phyloP scores from a whole-genome alignment of 2,888 invertebrate species.

The Malachius bipustulatus region DNA sequence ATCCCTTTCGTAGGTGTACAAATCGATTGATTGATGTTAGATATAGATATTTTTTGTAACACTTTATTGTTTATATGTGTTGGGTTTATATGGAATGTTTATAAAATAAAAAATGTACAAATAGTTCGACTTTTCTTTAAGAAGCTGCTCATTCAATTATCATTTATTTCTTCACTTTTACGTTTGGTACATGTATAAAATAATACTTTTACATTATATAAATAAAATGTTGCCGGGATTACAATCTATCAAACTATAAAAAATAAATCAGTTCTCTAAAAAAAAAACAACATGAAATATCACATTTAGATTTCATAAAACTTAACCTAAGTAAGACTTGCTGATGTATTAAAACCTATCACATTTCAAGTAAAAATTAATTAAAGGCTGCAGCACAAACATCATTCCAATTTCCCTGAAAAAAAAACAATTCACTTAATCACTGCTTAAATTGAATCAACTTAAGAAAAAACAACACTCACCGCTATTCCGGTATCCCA shows the following conservation, averaged over 20 bases:
- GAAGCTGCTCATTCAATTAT: conserved; percentile 18
- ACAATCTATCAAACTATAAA: too few species aligned
- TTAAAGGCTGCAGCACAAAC: conserved; percentile 27
- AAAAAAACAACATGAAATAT: too few species aligned
- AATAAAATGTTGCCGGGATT: background rate
- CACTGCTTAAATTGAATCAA: too few species aligned
- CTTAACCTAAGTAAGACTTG: too few species aligned
- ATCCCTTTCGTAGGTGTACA: conserved; percentile 28
- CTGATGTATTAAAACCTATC: too few species aligned
- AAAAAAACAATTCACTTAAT: conserved; percentile 22
- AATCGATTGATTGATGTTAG: conserved; percentile 28
- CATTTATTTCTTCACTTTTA: conserved; percentile 13
- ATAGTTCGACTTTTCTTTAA: too few species aligned
- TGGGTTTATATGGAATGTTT: conserved; percentile 39
- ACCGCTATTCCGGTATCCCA: conserved; percentile 64
- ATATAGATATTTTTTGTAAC: conserved; percentile 26
- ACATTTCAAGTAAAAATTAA: too few species aligned
- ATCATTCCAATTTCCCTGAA: conserved; percentile 41
- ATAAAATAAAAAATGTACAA: conserved; percentile 25
- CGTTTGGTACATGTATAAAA: conserved; percentile 7
- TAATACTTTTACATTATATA: conserved; percentile 5
- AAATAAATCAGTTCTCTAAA: too few species aligned
- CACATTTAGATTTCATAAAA: too few species aligned
- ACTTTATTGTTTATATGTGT: conserved; percentile 35
- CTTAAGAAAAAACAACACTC: too few species aligned